Evolutionary conservation across 2,888 invertebrate genomes (phyloP).

Genomic region (Patella caerulea): DNA sequence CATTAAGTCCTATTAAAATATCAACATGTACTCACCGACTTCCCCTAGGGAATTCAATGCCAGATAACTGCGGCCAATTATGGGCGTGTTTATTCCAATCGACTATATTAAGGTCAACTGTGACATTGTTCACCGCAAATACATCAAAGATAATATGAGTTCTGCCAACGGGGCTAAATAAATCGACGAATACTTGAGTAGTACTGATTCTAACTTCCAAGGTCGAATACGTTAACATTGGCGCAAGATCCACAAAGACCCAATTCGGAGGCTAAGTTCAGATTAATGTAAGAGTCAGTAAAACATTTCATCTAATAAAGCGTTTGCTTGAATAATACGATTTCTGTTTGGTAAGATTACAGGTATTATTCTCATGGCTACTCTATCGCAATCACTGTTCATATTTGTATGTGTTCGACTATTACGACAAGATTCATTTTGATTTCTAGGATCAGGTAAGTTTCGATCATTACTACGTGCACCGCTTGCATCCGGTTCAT

Average conservation of each 20-base stretch:
- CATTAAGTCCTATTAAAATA: constrained; percentile 36
- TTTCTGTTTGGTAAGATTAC: constrained; percentile 5
- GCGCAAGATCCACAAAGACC: not conserved
- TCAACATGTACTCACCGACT: constrained; percentile 16
- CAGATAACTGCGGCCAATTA: constrained; percentile 31
- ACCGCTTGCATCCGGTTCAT: too few species aligned
- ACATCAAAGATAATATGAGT: not conserved
- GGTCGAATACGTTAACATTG: not conserved
- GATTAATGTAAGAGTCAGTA: not conserved
- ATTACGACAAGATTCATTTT: too few species aligned
- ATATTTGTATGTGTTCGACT: too few species aligned
- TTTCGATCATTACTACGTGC: too few species aligned
- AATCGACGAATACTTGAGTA: not conserved
- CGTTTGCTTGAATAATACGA: not conserved
- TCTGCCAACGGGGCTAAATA: not conserved
- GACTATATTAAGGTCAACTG: constrained; percentile 26
- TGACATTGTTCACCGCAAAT: constrained; percentile 27
- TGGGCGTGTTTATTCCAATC: constrained; percentile 29
- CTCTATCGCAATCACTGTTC: not conserved
- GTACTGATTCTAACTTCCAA: constrained; percentile 6
- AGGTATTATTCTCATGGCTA: constrained; percentile 15
- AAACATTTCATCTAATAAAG: constrained; percentile 14
- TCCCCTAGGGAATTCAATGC: constrained; percentile 30
- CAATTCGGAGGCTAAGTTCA: constrained; percentile 7
- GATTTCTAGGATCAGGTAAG: too few species aligned